These are phyloP conservation scores for Bujurquina vittata DNA, from an alignment of 2,113 vertebrate species.

Conservation along the genomic window DNA sequence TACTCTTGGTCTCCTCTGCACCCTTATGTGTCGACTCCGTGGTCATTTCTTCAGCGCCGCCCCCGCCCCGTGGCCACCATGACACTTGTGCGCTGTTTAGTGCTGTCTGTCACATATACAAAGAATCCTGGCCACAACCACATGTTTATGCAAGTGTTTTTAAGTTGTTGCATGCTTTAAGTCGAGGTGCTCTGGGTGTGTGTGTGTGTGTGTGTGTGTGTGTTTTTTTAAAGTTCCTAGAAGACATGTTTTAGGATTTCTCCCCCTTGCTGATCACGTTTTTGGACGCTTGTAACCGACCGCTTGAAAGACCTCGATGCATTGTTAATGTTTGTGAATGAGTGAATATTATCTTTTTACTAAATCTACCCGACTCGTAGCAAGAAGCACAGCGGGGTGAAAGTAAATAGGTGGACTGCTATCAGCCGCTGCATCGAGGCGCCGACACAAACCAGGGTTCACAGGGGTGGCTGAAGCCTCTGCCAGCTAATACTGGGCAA, in stretches of 20 bases:
- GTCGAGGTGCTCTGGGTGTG: not conserved
- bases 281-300: not conserved
- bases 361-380: not conserved
- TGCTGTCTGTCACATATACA: conserved; percentile 10
- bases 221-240: not conserved
- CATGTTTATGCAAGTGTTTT: conserved; percentile 47
- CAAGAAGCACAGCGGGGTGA: not conserved
- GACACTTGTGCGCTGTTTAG: conserved; percentile 1
- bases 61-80: not conserved
- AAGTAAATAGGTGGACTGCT: not conserved
- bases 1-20: not conserved
- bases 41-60: conserved; percentile 29
- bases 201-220: too few species aligned
- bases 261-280: not conserved
- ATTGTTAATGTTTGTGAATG: not conserved
- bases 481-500: not conserved
- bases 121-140: conserved; percentile 25
- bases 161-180: not conserved
- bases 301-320: not conserved
- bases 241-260: too few species aligned
- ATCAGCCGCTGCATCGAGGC: not conserved
- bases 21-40: conserved; percentile 29
- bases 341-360: not conserved
- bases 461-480: not conserved
- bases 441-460: not conserved